A percentile compares a stretch with the other conserved stretches of the same genome.
phyloP scores from a whole-genome alignment of 1,140 invertebrate species.

The Cephus cinctus region DNA sequence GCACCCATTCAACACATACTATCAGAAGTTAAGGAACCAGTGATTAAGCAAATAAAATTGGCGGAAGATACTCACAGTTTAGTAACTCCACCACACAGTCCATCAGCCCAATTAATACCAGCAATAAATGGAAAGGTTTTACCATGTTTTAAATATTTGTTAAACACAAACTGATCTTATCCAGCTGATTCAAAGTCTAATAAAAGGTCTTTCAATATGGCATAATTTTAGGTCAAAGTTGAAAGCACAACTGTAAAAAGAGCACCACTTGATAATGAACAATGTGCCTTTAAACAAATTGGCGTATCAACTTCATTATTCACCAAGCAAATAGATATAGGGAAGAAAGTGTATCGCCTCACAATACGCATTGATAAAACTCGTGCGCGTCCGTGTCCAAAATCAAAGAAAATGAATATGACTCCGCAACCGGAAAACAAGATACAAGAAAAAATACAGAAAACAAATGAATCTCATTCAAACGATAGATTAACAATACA shows the following conservation, averaged over 20 bases:
- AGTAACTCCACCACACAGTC: not conserved
- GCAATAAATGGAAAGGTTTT: not conserved
- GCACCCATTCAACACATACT: not conserved
- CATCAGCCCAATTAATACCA: not conserved
- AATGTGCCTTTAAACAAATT: no score
- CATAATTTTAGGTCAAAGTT: no score
- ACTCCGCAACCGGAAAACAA: not conserved
- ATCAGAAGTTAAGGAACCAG: not conserved
- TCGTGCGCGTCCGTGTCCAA: slow-evolving; percentile 30
- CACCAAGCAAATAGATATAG: slow-evolving; percentile 5
- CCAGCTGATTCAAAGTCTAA: no score
- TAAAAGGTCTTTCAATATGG: no score
- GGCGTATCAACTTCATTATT: slow-evolving; percentile 4
- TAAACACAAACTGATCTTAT: no score
- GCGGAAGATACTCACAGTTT: not conserved
- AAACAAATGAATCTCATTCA: no score
- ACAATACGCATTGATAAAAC: slow-evolving; percentile 48
- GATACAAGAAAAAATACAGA: not conserved
- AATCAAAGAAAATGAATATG: slow-evolving; percentile 20
- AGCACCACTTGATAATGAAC: no score
- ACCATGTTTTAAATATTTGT: not conserved
- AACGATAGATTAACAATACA: no score
- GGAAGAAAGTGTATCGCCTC: slow-evolving; percentile 32
- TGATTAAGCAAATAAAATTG: not conserved
- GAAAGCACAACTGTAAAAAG: no score